phyloP scores from a whole-genome alignment of 1,140 invertebrate genomes.

The Aphaenogaster ashmeadi region DNA sequence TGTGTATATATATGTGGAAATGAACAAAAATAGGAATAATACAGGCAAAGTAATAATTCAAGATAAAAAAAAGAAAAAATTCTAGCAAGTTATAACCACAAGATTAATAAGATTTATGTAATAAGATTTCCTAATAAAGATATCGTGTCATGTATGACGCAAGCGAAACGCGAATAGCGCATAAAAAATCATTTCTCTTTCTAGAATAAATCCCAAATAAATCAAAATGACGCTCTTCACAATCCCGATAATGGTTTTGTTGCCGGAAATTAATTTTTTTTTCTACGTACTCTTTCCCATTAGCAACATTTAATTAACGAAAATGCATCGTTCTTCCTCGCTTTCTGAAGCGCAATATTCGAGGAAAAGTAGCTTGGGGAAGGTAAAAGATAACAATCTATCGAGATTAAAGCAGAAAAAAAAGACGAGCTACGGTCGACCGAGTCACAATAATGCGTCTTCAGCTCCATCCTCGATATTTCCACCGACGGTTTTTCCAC shows the following conservation, averaged over 20 bases:
- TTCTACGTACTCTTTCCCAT: background rate
- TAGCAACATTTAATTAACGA: slow-evolving; percentile 13
- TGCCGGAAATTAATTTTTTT: background rate
- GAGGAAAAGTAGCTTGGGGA: background rate
- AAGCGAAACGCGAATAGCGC: background rate
- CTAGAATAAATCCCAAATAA: background rate
- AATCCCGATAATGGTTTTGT: background rate
- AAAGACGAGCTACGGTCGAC: background rate
- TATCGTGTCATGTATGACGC: background rate
- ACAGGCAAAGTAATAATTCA: too few species aligned
- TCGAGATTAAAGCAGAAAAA: slow-evolving; percentile 45
- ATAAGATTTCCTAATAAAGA: slow-evolving; percentile 31
- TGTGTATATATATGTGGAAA: too few species aligned
- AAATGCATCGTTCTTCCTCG: background rate
- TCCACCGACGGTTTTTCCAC: slow-evolving; percentile 72
- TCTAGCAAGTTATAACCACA: too few species aligned
- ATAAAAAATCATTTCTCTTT: background rate
- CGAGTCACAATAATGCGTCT: slow-evolving; percentile 54
- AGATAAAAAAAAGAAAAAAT: too few species aligned
- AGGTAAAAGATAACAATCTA: slow-evolving; percentile 37
- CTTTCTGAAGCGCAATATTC: background rate
- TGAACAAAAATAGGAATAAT: too few species aligned
- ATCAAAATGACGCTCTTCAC: background rate
- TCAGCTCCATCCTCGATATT: slow-evolving; percentile 65
- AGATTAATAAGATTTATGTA: too few species aligned